These are phyloP conservation scores for Eilema sororculum DNA, from an alignment of 2,888 invertebrate species.

Conservation along the genomic window DNA sequence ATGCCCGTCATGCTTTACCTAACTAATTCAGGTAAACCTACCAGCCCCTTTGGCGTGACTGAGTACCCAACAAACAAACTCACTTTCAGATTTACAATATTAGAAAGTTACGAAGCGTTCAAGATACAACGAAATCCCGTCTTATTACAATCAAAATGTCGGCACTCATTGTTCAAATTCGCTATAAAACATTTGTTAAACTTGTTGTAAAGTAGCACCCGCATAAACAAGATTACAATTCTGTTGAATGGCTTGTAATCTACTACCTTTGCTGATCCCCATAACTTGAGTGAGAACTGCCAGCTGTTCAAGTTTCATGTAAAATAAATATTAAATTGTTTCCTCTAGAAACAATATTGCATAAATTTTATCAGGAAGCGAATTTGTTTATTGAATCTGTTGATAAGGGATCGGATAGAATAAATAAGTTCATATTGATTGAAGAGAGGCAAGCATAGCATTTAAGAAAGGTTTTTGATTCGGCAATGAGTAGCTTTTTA, in stretches of 20 bases:
- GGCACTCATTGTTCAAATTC: neutral
- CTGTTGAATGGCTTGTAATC: neutral
- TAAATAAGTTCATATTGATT: neutral
- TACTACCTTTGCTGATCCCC: neutral
- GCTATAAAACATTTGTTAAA: slow-evolving; percentile 2
- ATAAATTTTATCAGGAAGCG: slow-evolving; percentile 1
- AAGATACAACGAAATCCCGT: neutral
- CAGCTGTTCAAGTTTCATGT: neutral
- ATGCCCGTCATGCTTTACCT: too few relatives aligned
- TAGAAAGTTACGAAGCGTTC: neutral
- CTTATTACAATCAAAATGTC: neutral
- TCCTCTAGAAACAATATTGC: neutral
- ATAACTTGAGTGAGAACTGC: neutral
- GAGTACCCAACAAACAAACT: neutral
- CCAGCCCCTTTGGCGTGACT: neutral
- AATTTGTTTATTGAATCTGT: slow-evolving; percentile 1
- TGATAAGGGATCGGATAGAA: neutral
- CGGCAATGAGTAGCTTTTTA: too few relatives aligned
- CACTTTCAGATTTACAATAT: neutral
- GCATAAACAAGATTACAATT: neutral
- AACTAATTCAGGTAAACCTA: neutral
- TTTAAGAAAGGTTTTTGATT: too few relatives aligned
- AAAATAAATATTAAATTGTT: slow-evolving; percentile 2
- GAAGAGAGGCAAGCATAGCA: too few relatives aligned
- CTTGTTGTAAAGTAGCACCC: neutral